phyloP scores from a whole-genome alignment of 2,888 invertebrate genomes.

The Dryobotodes eremita region DNA sequence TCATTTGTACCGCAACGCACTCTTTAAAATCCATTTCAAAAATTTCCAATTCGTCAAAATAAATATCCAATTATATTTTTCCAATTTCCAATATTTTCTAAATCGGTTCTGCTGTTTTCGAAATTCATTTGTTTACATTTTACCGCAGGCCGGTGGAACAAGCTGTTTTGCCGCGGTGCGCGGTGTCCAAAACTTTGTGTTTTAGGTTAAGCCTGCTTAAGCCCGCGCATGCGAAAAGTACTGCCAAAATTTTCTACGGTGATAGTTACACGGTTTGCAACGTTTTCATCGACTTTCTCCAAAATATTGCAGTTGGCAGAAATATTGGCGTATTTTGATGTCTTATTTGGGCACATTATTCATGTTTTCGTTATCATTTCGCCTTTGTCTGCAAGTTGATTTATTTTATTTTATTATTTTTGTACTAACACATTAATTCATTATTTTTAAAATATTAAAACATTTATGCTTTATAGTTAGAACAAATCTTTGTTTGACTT shows the following conservation, averaged over 20 bases:
- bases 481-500: not conserved
- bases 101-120: constrained; percentile 28
- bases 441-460: not conserved
- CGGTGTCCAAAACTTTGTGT: constrained; percentile 72
- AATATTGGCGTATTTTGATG: constrained; percentile 14
- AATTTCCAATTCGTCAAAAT: constrained; percentile 21
- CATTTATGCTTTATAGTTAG: not conserved
- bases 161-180: constrained; percentile 68
- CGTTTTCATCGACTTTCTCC: constrained; percentile 83
- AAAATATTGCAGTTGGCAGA: constrained; percentile 65
- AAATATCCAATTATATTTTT: constrained; percentile 25
- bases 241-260: constrained; percentile 75
- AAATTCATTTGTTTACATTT: constrained; percentile 69
- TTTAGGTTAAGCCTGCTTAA: constrained; percentile 40
- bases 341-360: constrained; percentile 6
- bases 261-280: constrained; percentile 75
- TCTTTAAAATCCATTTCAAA: constrained; percentile 44
- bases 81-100: constrained; percentile 37
- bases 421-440: not conserved
- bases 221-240: constrained; percentile 78
- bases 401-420: not conserved
- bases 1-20: not conserved
- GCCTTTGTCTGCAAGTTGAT: not conserved
- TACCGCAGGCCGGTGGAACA: constrained; percentile 54
- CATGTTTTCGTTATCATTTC: not conserved